These are phyloP conservation scores for Phengaris alcon DNA, from an alignment of 2,888 invertebrate genomes.

Conservation along the genomic window DNA sequence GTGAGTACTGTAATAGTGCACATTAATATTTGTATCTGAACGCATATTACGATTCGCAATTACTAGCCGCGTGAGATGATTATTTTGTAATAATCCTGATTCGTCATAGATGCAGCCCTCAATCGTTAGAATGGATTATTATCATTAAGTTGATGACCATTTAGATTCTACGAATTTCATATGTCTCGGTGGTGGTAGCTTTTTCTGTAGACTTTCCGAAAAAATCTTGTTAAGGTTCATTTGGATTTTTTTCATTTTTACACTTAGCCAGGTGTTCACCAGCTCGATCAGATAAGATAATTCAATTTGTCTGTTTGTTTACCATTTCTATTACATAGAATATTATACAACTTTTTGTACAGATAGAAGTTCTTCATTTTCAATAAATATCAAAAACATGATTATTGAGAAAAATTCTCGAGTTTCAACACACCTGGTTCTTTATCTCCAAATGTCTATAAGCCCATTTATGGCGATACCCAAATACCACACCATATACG, in stretches of 20 bases:
- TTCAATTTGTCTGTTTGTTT: no score
- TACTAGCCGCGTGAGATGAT: constrained; percentile 10
- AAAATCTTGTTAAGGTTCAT: no score
- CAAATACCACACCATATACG: constrained; percentile 29
- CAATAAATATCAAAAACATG: no score
- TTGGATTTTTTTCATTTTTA: no score
- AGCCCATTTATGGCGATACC: constrained; percentile 1
- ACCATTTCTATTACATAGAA: no score
- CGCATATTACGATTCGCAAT: background rate
- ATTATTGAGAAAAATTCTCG: background rate
- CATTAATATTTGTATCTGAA: constrained; percentile 14
- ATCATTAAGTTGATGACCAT: background rate
- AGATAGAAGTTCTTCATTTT: no score
- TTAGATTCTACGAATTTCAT: background rate
- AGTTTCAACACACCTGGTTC: background rate
- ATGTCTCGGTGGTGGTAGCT: no score
- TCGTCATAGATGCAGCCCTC: constrained; percentile 7
- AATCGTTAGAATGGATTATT: background rate
- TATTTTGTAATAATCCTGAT: constrained; percentile 12
- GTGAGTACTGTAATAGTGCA: background rate
- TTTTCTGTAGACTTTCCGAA: no score
- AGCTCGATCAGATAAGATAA: no score
- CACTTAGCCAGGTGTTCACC: no score
- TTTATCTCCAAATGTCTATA: constrained; percentile 7
- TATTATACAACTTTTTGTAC: no score